A percentile compares a stretch with the other conserved stretches of the same genome.
phyloP scores from a whole-genome alignment of 1,140 invertebrate genomes.

The Drosophila carrolli region DNA sequence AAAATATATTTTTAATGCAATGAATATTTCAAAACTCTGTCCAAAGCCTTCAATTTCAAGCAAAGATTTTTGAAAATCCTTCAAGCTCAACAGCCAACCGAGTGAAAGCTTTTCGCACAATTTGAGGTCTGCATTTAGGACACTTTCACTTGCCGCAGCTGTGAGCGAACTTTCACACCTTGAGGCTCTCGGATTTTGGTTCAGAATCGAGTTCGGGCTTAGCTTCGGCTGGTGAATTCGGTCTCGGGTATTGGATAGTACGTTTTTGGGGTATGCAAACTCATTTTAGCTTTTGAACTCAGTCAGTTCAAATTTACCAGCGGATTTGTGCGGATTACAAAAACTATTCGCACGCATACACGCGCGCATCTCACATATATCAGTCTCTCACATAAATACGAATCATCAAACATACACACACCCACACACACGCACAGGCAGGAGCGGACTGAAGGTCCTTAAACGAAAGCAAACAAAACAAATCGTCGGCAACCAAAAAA shows the following conservation, averaged over 20 bases:
- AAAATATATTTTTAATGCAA: no score
- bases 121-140: constrained; percentile 17
- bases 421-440: background rate
- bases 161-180: constrained; percentile 20
- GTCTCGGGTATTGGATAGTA: constrained; percentile 18
- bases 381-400: constrained; percentile 10
- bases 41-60: background rate
- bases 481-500: constrained; percentile 26
- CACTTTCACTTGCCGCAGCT: constrained; percentile 32
- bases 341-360: constrained; percentile 45
- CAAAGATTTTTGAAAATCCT: background rate
- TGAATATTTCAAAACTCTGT: background rate
- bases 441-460: constrained; percentile 15
- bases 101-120: constrained; percentile 27
- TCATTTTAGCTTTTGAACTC: constrained; percentile 83
- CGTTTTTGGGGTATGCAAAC: constrained; percentile 72
- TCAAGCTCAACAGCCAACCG: constrained; percentile 2
- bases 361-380: constrained; percentile 14
- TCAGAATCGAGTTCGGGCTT: constrained; percentile 29
- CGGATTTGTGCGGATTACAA: constrained; percentile 82
- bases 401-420: constrained; percentile 4
- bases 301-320: constrained; percentile 82
- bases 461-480: constrained; percentile 59
- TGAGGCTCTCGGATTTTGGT: constrained; percentile 10
- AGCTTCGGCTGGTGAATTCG: constrained; percentile 11